These are phyloP conservation scores for Agrotis exclamationis DNA, from an alignment of 2,888 invertebrate genomes.

Conservation along the genomic window DNA sequence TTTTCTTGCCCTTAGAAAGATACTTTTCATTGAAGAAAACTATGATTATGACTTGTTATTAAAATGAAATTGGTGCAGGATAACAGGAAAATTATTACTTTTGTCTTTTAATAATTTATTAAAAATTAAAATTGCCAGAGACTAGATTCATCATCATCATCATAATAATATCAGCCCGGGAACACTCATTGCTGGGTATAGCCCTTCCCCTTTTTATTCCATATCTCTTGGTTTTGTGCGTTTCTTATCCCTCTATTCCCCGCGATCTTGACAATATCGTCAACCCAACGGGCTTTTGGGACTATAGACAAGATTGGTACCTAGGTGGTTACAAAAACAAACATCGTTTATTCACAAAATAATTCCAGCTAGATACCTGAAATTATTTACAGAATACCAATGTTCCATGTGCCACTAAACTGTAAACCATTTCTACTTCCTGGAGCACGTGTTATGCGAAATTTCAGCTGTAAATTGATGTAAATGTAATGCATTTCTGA, in stretches of 20 bases:
- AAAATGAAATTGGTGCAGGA: neutral
- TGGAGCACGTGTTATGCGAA: conserved; percentile 65
- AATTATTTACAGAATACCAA: conserved; percentile 2
- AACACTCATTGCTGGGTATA: too few species aligned
- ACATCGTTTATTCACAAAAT: neutral
- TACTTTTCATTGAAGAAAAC: too few species aligned
- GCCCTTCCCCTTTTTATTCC: too few species aligned
- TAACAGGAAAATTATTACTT: neutral
- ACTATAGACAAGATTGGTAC: too few species aligned
- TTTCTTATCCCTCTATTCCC: too few species aligned
- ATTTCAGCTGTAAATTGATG: conserved; percentile 63
- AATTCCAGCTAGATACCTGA: neutral
- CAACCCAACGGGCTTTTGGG: too few species aligned
- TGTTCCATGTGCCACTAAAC: conserved; percentile 27
- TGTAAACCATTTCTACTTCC: conserved; percentile 59
- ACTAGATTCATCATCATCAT: too few species aligned
- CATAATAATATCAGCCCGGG: too few species aligned
- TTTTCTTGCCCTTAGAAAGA: neutral
- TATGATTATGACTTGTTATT: neutral
- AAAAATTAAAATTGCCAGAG: too few species aligned
- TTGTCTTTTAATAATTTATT: neutral
- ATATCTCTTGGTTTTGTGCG: too few species aligned
- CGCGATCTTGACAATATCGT: too few species aligned
- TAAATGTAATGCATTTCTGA: conserved; percentile 61
- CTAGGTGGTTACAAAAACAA: neutral